These are phyloP conservation scores for Sandelia bainsii DNA, from an alignment of 2,797 vertebrate species.

Conservation along the genomic window DNA sequence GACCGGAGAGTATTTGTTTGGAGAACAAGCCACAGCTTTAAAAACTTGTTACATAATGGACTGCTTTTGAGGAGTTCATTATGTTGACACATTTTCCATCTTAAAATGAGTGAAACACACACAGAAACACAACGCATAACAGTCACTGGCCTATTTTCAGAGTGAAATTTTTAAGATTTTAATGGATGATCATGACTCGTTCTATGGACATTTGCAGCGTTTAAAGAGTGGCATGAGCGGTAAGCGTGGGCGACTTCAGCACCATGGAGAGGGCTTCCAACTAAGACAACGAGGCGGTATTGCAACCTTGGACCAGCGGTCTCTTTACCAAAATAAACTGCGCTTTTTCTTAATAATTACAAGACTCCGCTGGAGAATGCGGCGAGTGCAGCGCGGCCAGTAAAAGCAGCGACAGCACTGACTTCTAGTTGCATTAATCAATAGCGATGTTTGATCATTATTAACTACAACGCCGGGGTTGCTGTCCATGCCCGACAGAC, in stretches of 20 bases:
- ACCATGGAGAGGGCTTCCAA: slow-evolving; percentile 79
- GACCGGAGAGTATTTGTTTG: no score
- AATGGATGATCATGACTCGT: slow-evolving; percentile 16
- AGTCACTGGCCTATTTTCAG: not conserved
- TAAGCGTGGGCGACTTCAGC: slow-evolving; percentile 78
- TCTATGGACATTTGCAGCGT: slow-evolving; percentile 16
- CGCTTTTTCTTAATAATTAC: not conserved
- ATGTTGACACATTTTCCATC: no score
- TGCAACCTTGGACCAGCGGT: slow-evolving; percentile 19
- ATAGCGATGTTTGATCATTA: slow-evolving; percentile 32
- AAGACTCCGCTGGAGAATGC: not conserved
- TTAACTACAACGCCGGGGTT: not conserved
- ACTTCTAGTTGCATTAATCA: slow-evolving; percentile 32
- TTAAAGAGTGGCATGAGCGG: slow-evolving; percentile 28
- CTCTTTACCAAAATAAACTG: slow-evolving; percentile 2
- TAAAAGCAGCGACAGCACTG: slow-evolving; percentile 28
- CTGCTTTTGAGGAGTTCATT: no score
- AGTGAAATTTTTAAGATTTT: not conserved
- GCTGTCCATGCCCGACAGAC: not conserved
- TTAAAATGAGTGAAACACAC: not conserved
- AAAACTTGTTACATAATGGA: not conserved
- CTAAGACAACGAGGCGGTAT: slow-evolving; percentile 51
- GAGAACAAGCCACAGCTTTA: not conserved
- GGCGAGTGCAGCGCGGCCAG: not conserved
- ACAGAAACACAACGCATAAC: not conserved